phyloP scores from a whole-genome alignment of 2,888 invertebrate genomes.

The Desoria tigrina region DNA sequence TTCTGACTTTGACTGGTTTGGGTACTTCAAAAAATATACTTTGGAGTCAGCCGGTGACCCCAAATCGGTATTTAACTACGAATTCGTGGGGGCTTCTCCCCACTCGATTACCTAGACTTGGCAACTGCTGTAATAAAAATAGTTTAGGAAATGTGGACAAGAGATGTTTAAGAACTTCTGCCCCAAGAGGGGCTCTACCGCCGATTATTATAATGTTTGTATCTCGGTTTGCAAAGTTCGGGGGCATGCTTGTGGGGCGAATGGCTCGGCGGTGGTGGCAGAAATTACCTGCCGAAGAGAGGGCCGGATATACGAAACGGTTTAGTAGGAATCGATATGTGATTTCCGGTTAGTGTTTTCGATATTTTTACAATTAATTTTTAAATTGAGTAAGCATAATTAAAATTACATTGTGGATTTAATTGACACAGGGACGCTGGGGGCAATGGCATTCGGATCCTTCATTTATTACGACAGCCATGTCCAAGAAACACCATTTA shows the following conservation, averaged over 20 bases:
- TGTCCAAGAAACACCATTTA: conserved; percentile 61
- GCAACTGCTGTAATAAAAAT: too few species aligned
- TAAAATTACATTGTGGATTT: neutral
- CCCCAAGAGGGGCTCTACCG: conserved; percentile 39
- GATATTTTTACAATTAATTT: neutral
- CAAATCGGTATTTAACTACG: too few species aligned
- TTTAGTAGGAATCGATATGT: conserved; percentile 37
- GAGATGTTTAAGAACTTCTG: conserved; percentile 16
- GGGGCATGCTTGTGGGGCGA: conserved; percentile 57
- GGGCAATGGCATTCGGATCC: conserved; percentile 38
- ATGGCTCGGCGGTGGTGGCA: conserved; percentile 59
- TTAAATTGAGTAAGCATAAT: neutral
- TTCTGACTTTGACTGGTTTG: too few species aligned
- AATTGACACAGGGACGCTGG: conserved; percentile 38
- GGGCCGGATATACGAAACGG: conserved; percentile 48
- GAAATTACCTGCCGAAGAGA: conserved; percentile 56
- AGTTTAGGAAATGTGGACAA: too few species aligned
- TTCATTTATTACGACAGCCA: conserved; percentile 57
- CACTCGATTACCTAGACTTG: too few species aligned
- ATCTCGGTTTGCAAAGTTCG: conserved; percentile 53
- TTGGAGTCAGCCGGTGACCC: too few species aligned
- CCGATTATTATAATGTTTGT: conserved; percentile 42
- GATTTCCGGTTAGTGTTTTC: conserved; percentile 34
- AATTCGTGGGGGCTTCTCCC: too few species aligned
- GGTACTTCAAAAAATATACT: too few species aligned